Evolutionary conservation across 1,140 invertebrate genomes (phyloP).

Genomic region (Phortica variegata): DNA sequence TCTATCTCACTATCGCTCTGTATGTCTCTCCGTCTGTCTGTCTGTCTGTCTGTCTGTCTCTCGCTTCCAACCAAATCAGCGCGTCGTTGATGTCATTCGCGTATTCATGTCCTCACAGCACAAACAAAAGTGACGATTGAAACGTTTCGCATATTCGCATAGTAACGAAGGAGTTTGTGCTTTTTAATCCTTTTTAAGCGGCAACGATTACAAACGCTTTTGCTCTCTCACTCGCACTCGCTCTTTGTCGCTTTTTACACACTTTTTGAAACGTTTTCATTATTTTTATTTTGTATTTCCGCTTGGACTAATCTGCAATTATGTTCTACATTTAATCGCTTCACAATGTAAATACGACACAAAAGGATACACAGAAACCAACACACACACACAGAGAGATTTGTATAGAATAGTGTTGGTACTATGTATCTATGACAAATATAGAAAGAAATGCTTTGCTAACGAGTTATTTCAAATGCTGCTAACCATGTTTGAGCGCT

Average conservation of each 20-base stretch:
- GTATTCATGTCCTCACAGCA: not conserved
- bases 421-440: not conserved
- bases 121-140: constrained; percentile 4
- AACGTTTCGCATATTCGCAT: not conserved
- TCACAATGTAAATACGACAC: constrained; percentile 24
- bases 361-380: not conserved
- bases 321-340: constrained; percentile 50
- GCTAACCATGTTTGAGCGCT: too few relatives aligned
- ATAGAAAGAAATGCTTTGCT: constrained; percentile 4
- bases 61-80: constrained; percentile 4
- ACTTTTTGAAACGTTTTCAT: too few relatives aligned
- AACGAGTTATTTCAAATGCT: constrained; percentile 22
- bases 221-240: constrained; percentile 6
- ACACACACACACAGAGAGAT: not conserved
- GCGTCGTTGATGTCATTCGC: constrained; percentile 6
- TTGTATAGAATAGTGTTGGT: too few relatives aligned
- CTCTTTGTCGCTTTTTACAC: constrained; percentile 3
- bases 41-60: constrained; percentile 10
- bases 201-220: constrained; percentile 46
- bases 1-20: not conserved
- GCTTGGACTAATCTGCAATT: constrained; percentile 50
- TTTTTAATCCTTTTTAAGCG: constrained; percentile 42
- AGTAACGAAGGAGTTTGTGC: too few relatives aligned
- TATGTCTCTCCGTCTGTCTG: not conserved
- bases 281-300: constrained; percentile 36